Percentiles rank a stretch among this genome's conserved stretches.
These are phyloP conservation scores for Leucophenga maculata DNA, from an alignment of 2,888 invertebrate species.

Conservation along the genomic window DNA sequence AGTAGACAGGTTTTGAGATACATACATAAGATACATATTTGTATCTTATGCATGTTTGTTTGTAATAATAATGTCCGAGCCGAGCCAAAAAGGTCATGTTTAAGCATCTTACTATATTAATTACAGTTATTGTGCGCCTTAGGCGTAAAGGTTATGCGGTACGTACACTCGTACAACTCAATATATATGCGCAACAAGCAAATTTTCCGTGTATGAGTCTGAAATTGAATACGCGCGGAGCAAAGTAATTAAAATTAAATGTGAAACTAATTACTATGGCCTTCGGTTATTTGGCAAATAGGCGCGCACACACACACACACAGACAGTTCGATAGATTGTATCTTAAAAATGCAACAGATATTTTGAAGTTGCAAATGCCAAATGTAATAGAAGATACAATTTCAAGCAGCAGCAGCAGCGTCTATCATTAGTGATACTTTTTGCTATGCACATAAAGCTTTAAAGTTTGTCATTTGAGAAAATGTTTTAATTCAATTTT, in stretches of 20 bases:
- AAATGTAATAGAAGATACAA: too few species aligned
- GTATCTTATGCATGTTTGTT: neutral
- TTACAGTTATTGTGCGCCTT: constrained; percentile 18
- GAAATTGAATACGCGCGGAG: constrained; percentile 25
- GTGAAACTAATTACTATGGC: constrained; percentile 60
- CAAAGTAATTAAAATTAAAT: constrained; percentile 67
- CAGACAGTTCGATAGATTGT: constrained; percentile 39
- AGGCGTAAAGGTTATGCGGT: constrained; percentile 7
- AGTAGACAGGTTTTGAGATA: neutral
- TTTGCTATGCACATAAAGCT: too few species aligned
- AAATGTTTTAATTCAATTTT: too few species aligned
- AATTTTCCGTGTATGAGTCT: neutral
- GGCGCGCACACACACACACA: too few species aligned
- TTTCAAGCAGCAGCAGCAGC: too few species aligned
- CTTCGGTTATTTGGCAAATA: constrained; percentile 40
- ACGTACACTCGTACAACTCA: neutral
- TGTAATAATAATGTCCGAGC: neutral
- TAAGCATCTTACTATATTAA: constrained; percentile 21
- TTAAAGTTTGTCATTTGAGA: too few species aligned
- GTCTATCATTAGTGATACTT: too few species aligned
- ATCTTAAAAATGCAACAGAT: neutral
- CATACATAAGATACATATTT: neutral
- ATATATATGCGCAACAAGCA: neutral
- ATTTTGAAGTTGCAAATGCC: too few species aligned
- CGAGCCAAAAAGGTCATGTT: constrained; percentile 23